Conservation (phyloP, 2,888 invertebrate genomes). For the Drosophila pseudotakahashii region DNA sequence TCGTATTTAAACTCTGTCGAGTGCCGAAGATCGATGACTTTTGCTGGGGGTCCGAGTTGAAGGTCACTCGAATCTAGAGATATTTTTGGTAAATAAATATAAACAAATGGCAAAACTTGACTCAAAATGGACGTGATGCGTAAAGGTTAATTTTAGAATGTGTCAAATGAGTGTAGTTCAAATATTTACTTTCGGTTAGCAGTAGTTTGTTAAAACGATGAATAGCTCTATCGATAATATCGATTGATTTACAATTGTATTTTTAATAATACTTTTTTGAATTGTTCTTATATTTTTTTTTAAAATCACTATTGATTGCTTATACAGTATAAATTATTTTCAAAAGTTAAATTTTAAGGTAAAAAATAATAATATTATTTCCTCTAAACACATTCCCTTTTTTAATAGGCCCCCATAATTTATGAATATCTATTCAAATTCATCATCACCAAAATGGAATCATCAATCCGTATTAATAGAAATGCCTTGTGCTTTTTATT, state of each 20-base stretch:
- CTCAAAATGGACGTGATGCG: not conserved
- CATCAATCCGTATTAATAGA: slow-evolving; percentile 15
- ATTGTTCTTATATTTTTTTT: no score
- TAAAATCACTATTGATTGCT: no score
- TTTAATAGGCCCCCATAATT: not conserved
- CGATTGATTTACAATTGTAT: no score
- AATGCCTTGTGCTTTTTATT: slow-evolving; percentile 29
- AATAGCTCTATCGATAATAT: no score
- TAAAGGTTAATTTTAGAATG: not conserved
- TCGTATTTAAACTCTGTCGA: slow-evolving; percentile 10
- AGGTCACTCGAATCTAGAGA: slow-evolving; percentile 12
- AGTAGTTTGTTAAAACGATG: no score
- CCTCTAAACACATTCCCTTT: not conserved
- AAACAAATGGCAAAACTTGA: not conserved
- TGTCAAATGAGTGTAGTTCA: not conserved
- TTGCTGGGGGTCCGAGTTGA: slow-evolving; percentile 11
- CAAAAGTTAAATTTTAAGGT: no score
- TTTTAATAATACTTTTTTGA: no score
- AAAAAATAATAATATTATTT: not conserved
- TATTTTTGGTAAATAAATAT: slow-evolving; percentile 3
- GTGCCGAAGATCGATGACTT: slow-evolving; percentile 16
- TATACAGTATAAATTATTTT: no score
- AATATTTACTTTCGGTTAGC: not conserved
- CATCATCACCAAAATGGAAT: slow-evolving; percentile 9
- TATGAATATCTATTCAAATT: slow-evolving; percentile 9